Evolutionary conservation across 53 echinoderm and acorn worm genomes (phyloP), one percentile per base, ranked within the genome.

Genomic region (Pentamera pediparva): DNA sequence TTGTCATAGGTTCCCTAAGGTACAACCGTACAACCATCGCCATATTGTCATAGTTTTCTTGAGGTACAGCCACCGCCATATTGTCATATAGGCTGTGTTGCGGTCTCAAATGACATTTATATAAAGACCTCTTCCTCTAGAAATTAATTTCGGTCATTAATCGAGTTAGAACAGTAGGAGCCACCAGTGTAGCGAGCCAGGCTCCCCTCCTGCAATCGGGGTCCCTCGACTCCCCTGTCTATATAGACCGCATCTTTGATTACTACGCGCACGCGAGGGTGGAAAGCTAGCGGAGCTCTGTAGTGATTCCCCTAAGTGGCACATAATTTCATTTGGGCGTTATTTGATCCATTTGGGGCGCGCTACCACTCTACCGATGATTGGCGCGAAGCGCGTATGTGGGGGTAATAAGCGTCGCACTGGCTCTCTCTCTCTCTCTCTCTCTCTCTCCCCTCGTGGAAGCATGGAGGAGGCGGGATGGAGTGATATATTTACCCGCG

Each of bases 251-350:
- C 32, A 31, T 57, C 26, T 28, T 72, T 72, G 52, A 72, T 72
- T 72, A 72, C 73, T 54, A 72, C 37, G 53, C 54, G 63, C 33
- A 72, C 54, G 63, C 33, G 54, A 72, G 36, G 45, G 11, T 72
- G 73, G 73, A 53, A 72, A 72, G n/a, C n/a, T n/a, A n/a, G 52
- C 35, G 52, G 73, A 72, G 73, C 35, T 53, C 34, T 24, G 35
- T 52, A 3, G 36, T 51, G 55, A 72, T 72, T 72, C 73, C 73
- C 73, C 73, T 72, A 72, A 72, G 73, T 72, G 73, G 73, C 73
- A 54, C 73, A 38, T 72, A 72, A 72, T 72, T 72, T 72, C 73
- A 72, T 72, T 72, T 72, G 24, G 30, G 30, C 24, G 73, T 52
- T 26, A 72, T 72, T 72, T 54, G 34, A 67, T 67, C 67, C 67